Evolutionary conservation across 1,140 invertebrate genomes (phyloP).

Genomic region (Cherax destructor): DNA sequence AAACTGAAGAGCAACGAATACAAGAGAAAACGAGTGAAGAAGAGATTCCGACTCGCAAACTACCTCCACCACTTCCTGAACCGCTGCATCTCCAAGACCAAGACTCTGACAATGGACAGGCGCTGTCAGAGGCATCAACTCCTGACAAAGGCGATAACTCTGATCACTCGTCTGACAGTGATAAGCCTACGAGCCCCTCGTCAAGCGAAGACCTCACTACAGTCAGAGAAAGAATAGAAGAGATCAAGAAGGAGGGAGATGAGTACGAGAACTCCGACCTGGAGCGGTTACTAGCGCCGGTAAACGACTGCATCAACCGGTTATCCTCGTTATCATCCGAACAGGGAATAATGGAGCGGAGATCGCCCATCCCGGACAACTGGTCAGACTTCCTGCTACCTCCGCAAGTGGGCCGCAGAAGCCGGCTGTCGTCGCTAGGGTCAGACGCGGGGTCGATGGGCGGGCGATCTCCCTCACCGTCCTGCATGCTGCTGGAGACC

Average conservation of each 20-base stretch:
- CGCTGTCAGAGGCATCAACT: conserved; percentile 53
- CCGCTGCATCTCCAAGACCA: conserved; percentile 26
- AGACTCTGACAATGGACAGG: conserved; percentile 40
- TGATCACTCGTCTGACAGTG: conserved; percentile 57
- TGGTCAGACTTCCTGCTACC: conserved; percentile 71
- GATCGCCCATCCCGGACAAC: conserved; percentile 71
- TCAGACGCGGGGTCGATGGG: conserved; percentile 70
- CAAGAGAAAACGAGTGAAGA: background rate
- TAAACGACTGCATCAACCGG: conserved; percentile 70
- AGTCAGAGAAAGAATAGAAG: conserved; percentile 55
- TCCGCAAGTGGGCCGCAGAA: conserved; percentile 68
- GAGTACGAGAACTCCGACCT: conserved; percentile 57
- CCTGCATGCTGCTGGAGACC: conserved; percentile 70
- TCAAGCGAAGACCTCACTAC: conserved; percentile 60
- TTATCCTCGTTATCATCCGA: conserved; percentile 62
- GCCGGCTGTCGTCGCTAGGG: conserved; percentile 69
- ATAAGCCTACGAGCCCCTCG: conserved; percentile 61
- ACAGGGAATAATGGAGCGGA: conserved; percentile 51
- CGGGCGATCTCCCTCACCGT: conserved; percentile 70
- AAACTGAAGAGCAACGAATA: background rate
- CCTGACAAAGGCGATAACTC: conserved; percentile 62
- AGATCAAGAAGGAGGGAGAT: conserved; percentile 56
- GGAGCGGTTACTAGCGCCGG: conserved; percentile 67
- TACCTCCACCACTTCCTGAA: conserved; percentile 41
- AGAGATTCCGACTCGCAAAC: background rate